Percentiles rank a stretch among this genome's conserved stretches.
Conservation (phyloP, 2,113 vertebrate genomes). For the Paralichthys olivaceus region DNA sequence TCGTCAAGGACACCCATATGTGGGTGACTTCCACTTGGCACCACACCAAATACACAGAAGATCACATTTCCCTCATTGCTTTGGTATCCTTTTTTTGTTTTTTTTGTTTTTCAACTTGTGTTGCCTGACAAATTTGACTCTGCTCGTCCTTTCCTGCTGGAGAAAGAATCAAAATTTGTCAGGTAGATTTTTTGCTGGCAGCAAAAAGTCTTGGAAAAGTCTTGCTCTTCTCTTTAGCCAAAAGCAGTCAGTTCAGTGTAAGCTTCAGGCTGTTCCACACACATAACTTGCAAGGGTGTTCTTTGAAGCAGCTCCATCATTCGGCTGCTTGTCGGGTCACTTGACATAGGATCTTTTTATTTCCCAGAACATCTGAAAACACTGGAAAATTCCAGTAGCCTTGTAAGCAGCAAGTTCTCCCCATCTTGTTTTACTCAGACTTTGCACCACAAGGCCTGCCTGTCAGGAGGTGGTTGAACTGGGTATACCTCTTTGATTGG, state of each 20-base stretch:
- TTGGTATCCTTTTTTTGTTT: background rate
- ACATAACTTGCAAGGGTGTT: slow-evolving; percentile 4
- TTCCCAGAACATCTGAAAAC: slow-evolving; percentile 64
- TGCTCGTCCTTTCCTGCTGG: background rate
- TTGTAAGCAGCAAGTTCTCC: slow-evolving; percentile 18
- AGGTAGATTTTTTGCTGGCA: background rate
- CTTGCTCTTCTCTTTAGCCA: background rate
- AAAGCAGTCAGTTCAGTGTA: background rate
- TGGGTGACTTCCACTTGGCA: background rate
- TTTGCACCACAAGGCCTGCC: slow-evolving; percentile 48
- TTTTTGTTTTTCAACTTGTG: background rate
- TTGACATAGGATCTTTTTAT: slow-evolving; percentile 58
- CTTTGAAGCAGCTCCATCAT: slow-evolving; percentile 18
- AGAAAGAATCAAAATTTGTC: background rate
- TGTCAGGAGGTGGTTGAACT: slow-evolving; percentile 42
- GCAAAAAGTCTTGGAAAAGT: background rate
- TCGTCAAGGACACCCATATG: background rate
- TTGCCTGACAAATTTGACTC: background rate
- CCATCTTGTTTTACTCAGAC: slow-evolving; percentile 24
- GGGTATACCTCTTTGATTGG: slow-evolving; percentile 25
- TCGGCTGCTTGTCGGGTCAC: slow-evolving; percentile 26
- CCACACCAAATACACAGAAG: background rate
- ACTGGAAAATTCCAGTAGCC: slow-evolving; percentile 61
- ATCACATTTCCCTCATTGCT: background rate
- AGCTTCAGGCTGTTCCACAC: slow-evolving; percentile 4